phyloP scores from a whole-genome alignment of 2,113 vertebrate genomes.

The Canis aureus region DNA sequence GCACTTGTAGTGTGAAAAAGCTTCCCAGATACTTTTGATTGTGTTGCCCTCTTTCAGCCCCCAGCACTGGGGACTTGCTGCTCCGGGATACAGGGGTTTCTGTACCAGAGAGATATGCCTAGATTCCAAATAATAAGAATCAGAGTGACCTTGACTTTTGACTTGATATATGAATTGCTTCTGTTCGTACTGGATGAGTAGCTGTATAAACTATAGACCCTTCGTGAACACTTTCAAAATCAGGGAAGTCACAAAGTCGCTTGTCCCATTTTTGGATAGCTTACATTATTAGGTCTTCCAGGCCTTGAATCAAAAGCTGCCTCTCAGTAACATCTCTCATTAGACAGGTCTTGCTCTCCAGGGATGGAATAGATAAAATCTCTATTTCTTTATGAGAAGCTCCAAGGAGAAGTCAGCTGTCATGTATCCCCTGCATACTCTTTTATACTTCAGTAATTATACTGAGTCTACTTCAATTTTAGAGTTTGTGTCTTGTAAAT shows the following conservation, averaged over 20 bases:
- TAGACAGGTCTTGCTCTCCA: neutral
- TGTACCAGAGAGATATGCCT: neutral
- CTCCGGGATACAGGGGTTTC: neutral
- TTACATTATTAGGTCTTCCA: neutral
- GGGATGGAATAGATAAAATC: neutral
- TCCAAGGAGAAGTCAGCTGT: neutral
- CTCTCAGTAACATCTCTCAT: neutral
- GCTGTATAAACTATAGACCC: neutral
- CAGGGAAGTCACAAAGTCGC: neutral
- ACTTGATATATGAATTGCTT: neutral
- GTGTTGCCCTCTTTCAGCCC: neutral
- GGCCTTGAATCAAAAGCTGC: neutral
- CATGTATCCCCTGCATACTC: neutral
- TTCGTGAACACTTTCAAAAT: neutral
- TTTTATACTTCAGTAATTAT: conserved; percentile 1
- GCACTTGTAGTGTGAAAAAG: neutral
- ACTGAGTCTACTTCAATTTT: neutral
- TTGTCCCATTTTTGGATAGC: neutral
- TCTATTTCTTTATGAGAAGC: neutral
- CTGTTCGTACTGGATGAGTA: neutral
- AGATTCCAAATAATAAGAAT: neutral
- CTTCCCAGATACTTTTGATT: neutral
- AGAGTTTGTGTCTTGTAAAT: neutral
- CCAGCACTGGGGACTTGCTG: neutral
- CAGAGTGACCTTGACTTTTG: neutral